Percentiles rank a stretch among this genome's conserved stretches.
These are phyloP conservation scores for Drosophila fulvimacula DNA, from an alignment of 2,888 invertebrate genomes.

Conservation along the genomic window DNA sequence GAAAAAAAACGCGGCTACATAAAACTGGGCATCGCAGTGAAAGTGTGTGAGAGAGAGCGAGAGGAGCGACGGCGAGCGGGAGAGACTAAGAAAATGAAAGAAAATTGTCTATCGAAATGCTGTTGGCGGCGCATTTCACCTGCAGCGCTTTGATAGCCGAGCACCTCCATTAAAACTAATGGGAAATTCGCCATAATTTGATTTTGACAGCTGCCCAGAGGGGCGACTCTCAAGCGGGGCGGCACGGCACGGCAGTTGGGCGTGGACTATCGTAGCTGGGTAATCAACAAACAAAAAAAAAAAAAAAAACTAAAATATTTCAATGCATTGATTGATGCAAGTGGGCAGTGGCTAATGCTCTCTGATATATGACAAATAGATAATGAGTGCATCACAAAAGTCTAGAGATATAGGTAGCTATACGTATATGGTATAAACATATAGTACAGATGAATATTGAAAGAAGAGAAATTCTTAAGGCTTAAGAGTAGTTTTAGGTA, in stretches of 20 bases:
- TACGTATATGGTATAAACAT: no score
- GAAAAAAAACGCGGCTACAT: conserved; percentile 47
- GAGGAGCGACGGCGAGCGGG: background rate
- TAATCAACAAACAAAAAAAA: background rate
- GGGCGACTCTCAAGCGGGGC: background rate
- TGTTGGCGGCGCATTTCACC: conserved; percentile 68
- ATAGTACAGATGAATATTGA: no score
- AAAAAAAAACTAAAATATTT: background rate
- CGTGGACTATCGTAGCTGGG: background rate
- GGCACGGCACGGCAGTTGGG: background rate
- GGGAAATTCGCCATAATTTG: conserved; percentile 79
- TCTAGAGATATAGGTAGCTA: no score
- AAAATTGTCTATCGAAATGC: conserved; percentile 73
- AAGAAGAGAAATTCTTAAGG: no score
- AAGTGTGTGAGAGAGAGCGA: background rate
- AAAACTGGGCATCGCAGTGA: conserved; percentile 56
- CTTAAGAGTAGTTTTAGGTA: no score
- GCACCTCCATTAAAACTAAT: conserved; percentile 78
- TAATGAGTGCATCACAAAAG: no score
- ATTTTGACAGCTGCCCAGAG: conserved; percentile 57
- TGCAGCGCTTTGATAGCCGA: conserved; percentile 70
- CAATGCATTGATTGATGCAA: background rate
- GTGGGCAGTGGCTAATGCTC: background rate
- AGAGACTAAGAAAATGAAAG: conserved; percentile 45
- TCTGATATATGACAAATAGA: no score